A percentile compares a stretch with the other conserved stretches of the same genome.
These are phyloP conservation scores for Neoaliturus tenellus DNA, from an alignment of 2,888 invertebrate species.

Conservation along the genomic window DNA sequence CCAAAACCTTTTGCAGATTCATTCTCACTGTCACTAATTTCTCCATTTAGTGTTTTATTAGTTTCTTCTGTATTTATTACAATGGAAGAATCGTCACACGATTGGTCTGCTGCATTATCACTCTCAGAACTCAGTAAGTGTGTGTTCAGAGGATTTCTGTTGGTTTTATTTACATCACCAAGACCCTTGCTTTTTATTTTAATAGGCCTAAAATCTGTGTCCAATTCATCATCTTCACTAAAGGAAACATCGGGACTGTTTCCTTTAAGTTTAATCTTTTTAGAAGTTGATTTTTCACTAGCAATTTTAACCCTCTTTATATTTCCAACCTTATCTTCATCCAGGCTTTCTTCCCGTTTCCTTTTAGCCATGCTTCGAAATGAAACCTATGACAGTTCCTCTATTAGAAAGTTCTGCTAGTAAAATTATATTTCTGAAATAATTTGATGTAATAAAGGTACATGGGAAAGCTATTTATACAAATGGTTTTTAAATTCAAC, in stretches of 20 bases:
- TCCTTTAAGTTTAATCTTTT: not conserved
- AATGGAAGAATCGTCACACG: not conserved
- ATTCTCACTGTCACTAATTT: not conserved
- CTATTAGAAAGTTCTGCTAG: too few species aligned
- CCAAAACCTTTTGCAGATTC: not conserved
- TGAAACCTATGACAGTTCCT: too few species aligned
- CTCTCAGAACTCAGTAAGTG: conserved; percentile 6
- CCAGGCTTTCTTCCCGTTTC: not conserved
- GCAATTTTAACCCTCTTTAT: not conserved
- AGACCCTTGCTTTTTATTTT: not conserved
- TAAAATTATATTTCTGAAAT: too few species aligned
- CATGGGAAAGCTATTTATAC: too few species aligned
- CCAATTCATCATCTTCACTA: not conserved
- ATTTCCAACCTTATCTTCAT: not conserved
- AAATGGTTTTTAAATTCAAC: too few species aligned
- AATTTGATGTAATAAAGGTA: too few species aligned
- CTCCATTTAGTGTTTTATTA: not conserved
- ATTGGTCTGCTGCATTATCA: not conserved
- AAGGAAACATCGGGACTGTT: not conserved
- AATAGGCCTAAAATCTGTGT: not conserved
- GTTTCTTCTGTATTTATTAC: not conserved
- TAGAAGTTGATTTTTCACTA: not conserved
- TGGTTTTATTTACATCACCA: not conserved
- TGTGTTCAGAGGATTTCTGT: not conserved
- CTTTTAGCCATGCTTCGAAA: not conserved